Base-by-base conservation (phyloP, 2,888 invertebrate species). In the Ornithoptera priamus region DNA sequence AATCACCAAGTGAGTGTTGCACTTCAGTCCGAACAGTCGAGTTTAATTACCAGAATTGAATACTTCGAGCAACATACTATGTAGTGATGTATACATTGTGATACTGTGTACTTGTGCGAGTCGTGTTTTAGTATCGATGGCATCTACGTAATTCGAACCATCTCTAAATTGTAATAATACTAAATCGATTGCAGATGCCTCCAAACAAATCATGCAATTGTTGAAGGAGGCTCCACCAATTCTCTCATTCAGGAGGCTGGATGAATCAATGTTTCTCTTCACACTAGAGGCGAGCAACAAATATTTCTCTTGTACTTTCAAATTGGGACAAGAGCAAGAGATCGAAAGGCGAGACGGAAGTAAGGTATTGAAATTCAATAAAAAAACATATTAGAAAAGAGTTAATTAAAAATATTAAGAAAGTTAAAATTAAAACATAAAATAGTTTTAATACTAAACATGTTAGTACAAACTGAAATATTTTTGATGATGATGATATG, bases 311-410 rank as follows among this genome's bases (percentile, higher is more conserved):
- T 75, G 79, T 17, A 77, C 73, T 46, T 86, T 89, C 73, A 77
- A 72, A n/a, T 73, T 90, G 1, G 88, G 81, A 5, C 78, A 85
- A 63, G 88, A 88, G 67, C 76, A 77, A 2, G 84, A 85, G 57
- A 75, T 86, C 76, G 81, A 84, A 68, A 81, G 81, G 22, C 70
- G 77, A 62, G 85, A 90, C 70, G 90, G 90, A 12, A 69, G 76
- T 20, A 87, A 85, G 83, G 90, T 90, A 77, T 46, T 18, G n/a
- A n/a, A 17, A 20, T 2, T 59, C 15, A 46, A 46, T 12, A 15
- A 46, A 46, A 46, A 18, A 6, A 53, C n/a, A n/a, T 42, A 12
- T 42, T 8, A 42, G 42, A 42, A 12, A 12, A 42, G 10, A 12
- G 42, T 42, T 10, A 42, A 10, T 42, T 10, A 39, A 6, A 39